phyloP scores from a whole-genome alignment of 2,888 invertebrate species.

The Protodeltote pygarga region DNA sequence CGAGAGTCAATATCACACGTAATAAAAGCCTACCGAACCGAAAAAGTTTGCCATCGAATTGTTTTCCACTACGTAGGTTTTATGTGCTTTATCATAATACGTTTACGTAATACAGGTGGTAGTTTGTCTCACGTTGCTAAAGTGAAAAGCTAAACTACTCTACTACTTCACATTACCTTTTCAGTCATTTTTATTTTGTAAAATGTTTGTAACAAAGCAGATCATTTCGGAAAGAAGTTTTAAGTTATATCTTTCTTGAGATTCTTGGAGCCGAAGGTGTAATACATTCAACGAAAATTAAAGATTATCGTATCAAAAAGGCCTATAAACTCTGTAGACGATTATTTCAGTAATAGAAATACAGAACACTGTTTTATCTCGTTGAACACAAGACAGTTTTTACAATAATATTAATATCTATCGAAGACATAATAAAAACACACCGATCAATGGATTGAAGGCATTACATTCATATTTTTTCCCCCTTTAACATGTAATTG shows the following conservation, averaged over 20 bases:
- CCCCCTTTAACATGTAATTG: too few relatives aligned
- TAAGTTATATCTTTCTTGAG: neutral
- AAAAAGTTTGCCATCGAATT: conserved; percentile 72
- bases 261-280: too few relatives aligned
- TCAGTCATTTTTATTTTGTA: neutral
- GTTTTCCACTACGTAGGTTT: conserved; percentile 69
- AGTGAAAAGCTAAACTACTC: neutral
- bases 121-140: conserved; percentile 14
- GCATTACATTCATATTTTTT: too few relatives aligned
- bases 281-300: too few relatives aligned
- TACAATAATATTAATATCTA: too few relatives aligned
- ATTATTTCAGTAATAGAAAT: too few relatives aligned
- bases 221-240: conserved; percentile 1
- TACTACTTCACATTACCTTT: conserved; percentile 3
- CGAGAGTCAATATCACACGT: conserved; percentile 78
- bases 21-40: conserved; percentile 73
- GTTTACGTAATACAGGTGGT: conserved; percentile 48
- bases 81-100: conserved; percentile 57
- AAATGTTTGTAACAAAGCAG: neutral
- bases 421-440: too few relatives aligned
- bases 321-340: too few relatives aligned
- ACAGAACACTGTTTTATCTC: too few relatives aligned
- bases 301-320: too few relatives aligned
- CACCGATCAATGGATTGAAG: too few relatives aligned
- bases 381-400: too few relatives aligned